These are phyloP conservation scores for Brachyptera risi DNA, from an alignment of 2,888 invertebrate genomes.

Conservation along the genomic window DNA sequence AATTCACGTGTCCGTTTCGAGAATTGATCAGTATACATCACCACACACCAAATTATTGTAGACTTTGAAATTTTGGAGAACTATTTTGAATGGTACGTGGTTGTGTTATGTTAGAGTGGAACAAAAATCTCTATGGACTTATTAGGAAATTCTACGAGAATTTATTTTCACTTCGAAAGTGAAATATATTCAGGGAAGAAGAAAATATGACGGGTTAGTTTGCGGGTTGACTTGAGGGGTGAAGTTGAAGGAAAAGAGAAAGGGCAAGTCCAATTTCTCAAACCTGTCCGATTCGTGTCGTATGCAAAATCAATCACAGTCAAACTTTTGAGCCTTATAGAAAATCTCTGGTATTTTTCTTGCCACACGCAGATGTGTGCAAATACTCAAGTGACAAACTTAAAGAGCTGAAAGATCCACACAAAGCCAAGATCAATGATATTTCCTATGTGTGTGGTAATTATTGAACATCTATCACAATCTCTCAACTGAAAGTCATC, in stretches of 20 bases:
- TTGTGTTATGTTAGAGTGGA: too few species aligned
- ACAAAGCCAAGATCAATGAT: background rate
- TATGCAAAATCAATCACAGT: slow-evolving; percentile 48
- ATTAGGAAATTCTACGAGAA: slow-evolving; percentile 3
- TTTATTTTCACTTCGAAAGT: background rate
- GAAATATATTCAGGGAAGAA: slow-evolving; percentile 14
- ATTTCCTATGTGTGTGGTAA: slow-evolving; percentile 4
- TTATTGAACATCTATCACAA: slow-evolving; percentile 11
- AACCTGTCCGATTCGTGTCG: slow-evolving; percentile 48
- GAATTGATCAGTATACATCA: too few species aligned
- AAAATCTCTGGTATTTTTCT: background rate
- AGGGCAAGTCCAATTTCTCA: slow-evolving; percentile 47
- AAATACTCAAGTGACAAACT: background rate
- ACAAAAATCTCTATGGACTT: background rate
- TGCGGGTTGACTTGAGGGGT: slow-evolving; percentile 19
- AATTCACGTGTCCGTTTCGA: too few species aligned
- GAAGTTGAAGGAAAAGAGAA: slow-evolving; percentile 21
- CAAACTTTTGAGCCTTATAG: slow-evolving; percentile 7
- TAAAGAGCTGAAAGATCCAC: slow-evolving; percentile 5
- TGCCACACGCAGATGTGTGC: slow-evolving; percentile 12
- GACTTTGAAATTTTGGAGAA: too few species aligned
- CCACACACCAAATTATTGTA: too few species aligned
- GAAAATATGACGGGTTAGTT: slow-evolving; percentile 27
- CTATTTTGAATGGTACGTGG: too few species aligned
- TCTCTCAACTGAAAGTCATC: slow-evolving; percentile 10